phyloP scores from a whole-genome alignment of 2,113 vertebrate species.

The Eclectus roratus region DNA sequence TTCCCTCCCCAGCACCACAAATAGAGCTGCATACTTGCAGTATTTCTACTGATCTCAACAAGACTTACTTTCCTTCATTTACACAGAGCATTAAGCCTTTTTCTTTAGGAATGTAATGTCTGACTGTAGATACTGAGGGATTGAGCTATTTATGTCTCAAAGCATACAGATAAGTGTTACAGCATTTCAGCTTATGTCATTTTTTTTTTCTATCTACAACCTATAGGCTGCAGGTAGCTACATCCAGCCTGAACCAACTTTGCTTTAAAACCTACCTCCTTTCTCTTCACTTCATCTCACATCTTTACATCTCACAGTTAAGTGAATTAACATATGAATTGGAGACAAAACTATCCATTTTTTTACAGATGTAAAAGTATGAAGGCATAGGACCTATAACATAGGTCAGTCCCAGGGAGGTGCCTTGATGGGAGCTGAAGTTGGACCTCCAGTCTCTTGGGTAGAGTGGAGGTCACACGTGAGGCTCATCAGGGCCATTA shows the following conservation, averaged over 20 bases:
- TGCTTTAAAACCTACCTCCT: neutral
- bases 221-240: neutral
- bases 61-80: neutral
- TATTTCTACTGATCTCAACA: neutral
- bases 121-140: neutral
- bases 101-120: neutral
- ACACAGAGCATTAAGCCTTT: neutral
- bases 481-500: neutral
- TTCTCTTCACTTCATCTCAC: neutral
- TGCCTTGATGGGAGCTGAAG: accelerated
- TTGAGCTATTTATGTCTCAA: neutral
- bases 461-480: neutral
- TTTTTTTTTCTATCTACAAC: neutral
- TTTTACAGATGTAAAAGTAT: neutral
- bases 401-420: accelerated
- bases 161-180: neutral
- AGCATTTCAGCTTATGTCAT: neutral
- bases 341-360: neutral
- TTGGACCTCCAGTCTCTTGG: neutral
- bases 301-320: neutral
- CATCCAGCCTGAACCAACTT: neutral
- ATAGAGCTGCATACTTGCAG: neutral
- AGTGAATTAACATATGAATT: neutral
- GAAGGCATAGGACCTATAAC: neutral
- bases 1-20: neutral